A percentile compares a stretch with the other conserved stretches of the same genome.
These are phyloP conservation scores for Oreohelix idahoensis DNA, from an alignment of 1,140 invertebrate species.

Conservation along the genomic window DNA sequence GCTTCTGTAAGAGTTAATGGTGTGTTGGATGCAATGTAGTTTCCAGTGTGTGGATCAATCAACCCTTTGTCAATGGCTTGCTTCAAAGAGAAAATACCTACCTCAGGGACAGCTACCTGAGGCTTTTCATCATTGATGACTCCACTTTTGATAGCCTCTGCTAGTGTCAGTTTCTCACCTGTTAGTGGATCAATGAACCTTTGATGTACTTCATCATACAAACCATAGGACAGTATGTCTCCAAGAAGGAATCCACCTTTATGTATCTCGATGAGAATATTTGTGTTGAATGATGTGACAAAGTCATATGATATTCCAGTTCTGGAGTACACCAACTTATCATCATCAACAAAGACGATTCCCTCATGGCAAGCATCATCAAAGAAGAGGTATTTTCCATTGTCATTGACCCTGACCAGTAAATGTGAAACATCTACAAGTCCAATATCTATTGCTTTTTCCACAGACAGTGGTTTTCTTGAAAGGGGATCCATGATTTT, in stretches of 20 bases:
- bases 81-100: conserved; percentile 52
- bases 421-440: conserved; percentile 87
- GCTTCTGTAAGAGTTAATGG: conserved; percentile 82
- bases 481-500: conserved; percentile 84
- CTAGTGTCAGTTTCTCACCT: conserved; percentile 50
- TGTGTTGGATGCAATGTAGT: conserved; percentile 76
- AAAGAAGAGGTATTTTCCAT: conserved; percentile 81
- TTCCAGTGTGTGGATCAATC: conserved; percentile 82
- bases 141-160: conserved; percentile 79
- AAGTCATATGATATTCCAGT: conserved; percentile 51
- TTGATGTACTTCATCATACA: conserved; percentile 57
- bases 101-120: conserved; percentile 81
- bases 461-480: conserved; percentile 79
- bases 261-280: conserved; percentile 81
- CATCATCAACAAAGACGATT: conserved; percentile 75
- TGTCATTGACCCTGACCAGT: conserved; percentile 82
- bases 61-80: conserved; percentile 81
- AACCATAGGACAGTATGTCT: conserved; percentile 85
- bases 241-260: conserved; percentile 81
- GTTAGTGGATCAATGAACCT: conserved; percentile 57
- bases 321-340: conserved; percentile 52
- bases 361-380: conserved; percentile 84
- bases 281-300: conserved; percentile 72
- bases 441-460: conserved; percentile 84
- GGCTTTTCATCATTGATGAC: conserved; percentile 88